Conservation (phyloP, 2,113 vertebrate species). For the Shinisaurus crocodilurus region DNA sequence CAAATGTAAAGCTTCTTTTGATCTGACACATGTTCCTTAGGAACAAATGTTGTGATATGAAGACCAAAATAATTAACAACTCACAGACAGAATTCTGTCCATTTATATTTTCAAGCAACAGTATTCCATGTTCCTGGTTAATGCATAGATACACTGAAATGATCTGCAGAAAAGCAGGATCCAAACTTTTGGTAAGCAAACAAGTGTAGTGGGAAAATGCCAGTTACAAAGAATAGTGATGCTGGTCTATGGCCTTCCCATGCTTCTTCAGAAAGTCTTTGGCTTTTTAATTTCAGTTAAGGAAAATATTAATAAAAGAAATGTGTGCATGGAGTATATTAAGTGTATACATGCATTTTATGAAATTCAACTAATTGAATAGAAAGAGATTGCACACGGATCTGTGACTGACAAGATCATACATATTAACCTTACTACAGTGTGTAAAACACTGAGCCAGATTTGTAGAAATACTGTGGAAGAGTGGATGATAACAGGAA, state of each 20-base stretch:
- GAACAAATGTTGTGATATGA: not conserved
- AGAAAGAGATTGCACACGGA: not conserved
- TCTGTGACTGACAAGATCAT: not conserved
- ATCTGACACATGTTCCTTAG: not conserved
- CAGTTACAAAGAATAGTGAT: not conserved
- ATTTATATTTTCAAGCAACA: not conserved
- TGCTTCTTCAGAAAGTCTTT: not conserved
- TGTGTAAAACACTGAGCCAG: not conserved
- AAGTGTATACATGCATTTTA: not conserved
- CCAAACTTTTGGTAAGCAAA: not conserved
- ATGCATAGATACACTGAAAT: not conserved
- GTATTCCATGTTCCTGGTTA: not conserved
- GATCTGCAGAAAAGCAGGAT: not conserved
- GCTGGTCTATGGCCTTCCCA: not conserved
- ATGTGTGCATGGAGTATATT: not conserved
- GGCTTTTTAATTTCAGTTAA: not conserved
- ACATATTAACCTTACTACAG: accelerated
- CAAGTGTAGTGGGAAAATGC: not conserved
- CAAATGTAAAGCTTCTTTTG: not conserved
- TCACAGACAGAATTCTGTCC: not conserved
- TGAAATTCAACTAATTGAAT: not conserved
- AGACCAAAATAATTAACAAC: not conserved
- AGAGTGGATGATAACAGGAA: not conserved
- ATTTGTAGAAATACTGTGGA: not conserved
- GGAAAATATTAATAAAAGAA: not conserved